These are phyloP conservation scores for Polymixis flavicincta DNA, from an alignment of 2,888 invertebrate species.

Conservation along the genomic window DNA sequence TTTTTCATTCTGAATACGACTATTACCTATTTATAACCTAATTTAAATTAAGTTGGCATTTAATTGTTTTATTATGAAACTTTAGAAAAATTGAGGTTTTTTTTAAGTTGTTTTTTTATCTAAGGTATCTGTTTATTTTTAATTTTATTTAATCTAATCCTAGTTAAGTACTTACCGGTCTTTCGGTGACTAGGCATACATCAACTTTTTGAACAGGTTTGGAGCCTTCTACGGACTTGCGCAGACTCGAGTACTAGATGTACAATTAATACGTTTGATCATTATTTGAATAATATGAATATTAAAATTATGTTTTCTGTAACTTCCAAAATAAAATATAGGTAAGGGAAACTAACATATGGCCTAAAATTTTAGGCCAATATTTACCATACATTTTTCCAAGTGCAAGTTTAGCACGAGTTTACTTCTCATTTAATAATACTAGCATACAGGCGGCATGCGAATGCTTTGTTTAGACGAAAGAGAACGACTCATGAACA, in stretches of 20 bases:
- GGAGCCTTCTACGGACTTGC: constrained; percentile 63
- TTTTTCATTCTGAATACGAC: not conserved
- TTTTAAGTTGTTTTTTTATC: not conserved
- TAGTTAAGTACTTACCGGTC: constrained; percentile 67
- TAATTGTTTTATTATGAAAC: not conserved
- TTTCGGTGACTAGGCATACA: constrained; percentile 69
- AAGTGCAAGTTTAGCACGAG: not conserved
- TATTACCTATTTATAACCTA: not conserved
- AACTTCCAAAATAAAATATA: not conserved
- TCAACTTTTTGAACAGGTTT: constrained; percentile 69
- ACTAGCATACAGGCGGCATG: too few relatives aligned
- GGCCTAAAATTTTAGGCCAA: not conserved
- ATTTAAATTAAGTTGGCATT: not conserved
- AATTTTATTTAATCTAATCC: too few relatives aligned
- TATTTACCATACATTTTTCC: not conserved
- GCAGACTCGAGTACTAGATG: constrained; percentile 69
- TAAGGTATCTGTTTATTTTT: not conserved
- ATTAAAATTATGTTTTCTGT: not conserved
- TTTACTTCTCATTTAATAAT: not conserved
- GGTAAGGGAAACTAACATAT: not conserved
- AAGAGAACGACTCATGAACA: not conserved
- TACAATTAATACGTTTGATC: not conserved
- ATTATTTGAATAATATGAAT: not conserved
- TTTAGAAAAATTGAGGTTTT: too few relatives aligned
- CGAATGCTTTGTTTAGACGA: not conserved